These are phyloP conservation scores for Zaprionus gabonicus DNA, from an alignment of 1,140 invertebrate species.

Conservation along the genomic window DNA sequence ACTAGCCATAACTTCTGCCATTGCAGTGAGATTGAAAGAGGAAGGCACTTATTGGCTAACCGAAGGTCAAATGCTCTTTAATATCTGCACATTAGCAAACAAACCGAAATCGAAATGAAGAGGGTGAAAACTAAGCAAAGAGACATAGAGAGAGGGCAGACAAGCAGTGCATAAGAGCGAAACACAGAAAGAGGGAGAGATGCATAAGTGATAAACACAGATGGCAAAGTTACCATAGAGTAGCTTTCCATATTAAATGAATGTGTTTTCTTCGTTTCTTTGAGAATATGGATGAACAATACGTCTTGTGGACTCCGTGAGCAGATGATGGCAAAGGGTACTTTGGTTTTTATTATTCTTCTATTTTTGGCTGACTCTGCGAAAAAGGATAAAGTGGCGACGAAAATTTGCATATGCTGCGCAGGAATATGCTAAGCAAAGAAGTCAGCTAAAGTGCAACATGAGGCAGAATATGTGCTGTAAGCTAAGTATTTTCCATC, in stretches of 20 bases:
- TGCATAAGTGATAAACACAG: too few species aligned
- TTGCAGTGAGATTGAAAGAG: constrained; percentile 10
- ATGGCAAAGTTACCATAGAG: too few species aligned
- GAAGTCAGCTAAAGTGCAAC: not conserved
- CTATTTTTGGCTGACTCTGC: constrained; percentile 36
- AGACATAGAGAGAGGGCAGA: not conserved
- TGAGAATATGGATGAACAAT: too few species aligned
- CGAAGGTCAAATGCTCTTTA: not conserved
- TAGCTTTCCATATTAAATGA: too few species aligned
- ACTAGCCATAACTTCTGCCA: constrained; percentile 38
- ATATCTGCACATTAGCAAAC: not conserved
- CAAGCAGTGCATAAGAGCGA: too few species aligned
- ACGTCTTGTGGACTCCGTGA: too few species aligned
- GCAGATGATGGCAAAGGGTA: too few species aligned
- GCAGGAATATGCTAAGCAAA: not conserved
- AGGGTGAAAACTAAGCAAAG: not conserved
- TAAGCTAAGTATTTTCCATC: not conserved
- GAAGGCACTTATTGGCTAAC: not conserved
- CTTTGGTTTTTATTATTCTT: not conserved
- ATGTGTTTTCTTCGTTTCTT: too few species aligned
- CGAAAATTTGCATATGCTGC: not conserved
- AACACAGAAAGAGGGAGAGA: too few species aligned
- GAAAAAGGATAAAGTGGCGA: not conserved
- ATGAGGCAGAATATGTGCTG: not conserved
- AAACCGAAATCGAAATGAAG: not conserved